Evolutionary conservation across 2,888 invertebrate genomes (phyloP).

Genomic region (Tachina fera): DNA sequence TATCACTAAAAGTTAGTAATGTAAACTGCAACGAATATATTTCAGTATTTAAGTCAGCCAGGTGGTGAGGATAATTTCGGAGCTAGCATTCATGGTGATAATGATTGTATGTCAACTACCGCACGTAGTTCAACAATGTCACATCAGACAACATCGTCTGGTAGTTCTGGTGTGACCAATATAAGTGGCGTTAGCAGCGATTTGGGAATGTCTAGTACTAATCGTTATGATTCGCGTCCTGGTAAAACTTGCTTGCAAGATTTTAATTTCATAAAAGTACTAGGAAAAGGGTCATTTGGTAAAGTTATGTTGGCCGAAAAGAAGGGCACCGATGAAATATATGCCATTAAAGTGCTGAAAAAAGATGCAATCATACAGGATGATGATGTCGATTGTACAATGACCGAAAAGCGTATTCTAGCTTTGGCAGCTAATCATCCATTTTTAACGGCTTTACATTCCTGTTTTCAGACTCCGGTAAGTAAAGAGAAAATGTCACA

Average conservation of each 20-base stretch:
- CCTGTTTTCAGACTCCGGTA: constrained; percentile 97
- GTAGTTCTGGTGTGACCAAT: constrained; percentile 64
- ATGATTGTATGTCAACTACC: constrained; percentile 76
- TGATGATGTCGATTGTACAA: constrained; percentile 99
- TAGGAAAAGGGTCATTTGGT: constrained; percentile 99
- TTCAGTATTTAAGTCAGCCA: constrained; percentile 82
- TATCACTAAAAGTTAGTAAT: too few relatives aligned
- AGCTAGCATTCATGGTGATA: constrained; percentile 81
- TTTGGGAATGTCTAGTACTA: constrained; percentile 76
- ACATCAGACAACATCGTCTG: constrained; percentile 77
- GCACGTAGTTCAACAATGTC: constrained; percentile 78
- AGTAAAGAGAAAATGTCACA: background rate
- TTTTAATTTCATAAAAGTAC: constrained; percentile 98
- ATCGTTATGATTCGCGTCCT: constrained; percentile 79
- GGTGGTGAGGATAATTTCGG: constrained; percentile 83
- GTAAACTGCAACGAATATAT: background rate
- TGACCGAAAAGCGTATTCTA: constrained; percentile 98
- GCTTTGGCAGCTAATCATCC: constrained; percentile 99
- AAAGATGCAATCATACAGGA: constrained; percentile 99
- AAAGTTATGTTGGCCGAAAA: constrained; percentile 99
- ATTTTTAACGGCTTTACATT: constrained; percentile 98
- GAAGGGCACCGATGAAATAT: constrained; percentile 95
- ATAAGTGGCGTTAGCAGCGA: constrained; percentile 74
- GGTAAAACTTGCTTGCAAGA: constrained; percentile 90
- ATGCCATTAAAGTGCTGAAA: constrained; percentile 94